Evolutionary conservation across 2,888 invertebrate genomes (phyloP).

Genomic region (Griposia aprilina): DNA sequence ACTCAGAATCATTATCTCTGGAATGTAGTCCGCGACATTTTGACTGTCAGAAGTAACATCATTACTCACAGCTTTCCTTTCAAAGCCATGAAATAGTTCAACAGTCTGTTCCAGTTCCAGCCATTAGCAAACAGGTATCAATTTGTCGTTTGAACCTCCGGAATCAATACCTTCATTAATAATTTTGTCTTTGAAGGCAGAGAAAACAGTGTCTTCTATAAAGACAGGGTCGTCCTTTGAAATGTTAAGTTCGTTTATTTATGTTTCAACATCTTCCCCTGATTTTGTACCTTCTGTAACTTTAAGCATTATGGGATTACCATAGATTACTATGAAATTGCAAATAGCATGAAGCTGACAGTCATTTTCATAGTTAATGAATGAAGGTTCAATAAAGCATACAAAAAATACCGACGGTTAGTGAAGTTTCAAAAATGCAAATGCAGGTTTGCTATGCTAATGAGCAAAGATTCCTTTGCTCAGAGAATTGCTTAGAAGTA

Average conservation of each 20-base stretch:
- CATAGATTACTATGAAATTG: slow-evolving; percentile 50
- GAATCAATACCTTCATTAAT: slow-evolving; percentile 68
- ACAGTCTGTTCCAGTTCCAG: slow-evolving; percentile 14
- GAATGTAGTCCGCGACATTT: slow-evolving; percentile 28
- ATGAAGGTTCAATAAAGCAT: slow-evolving; percentile 61
- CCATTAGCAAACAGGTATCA: slow-evolving; percentile 62
- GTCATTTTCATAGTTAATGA: slow-evolving; percentile 59
- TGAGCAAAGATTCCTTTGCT: slow-evolving; percentile 55
- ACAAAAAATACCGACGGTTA: slow-evolving; percentile 48
- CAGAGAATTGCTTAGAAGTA: slow-evolving; percentile 13
- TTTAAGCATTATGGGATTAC: slow-evolving; percentile 38
- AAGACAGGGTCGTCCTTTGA: slow-evolving; percentile 50
- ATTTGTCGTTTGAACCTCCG: slow-evolving; percentile 55
- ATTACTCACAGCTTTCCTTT: slow-evolving; percentile 51
- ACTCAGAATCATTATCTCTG: slow-evolving; percentile 14
- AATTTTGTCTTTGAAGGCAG: slow-evolving; percentile 60
- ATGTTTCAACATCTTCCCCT: slow-evolving; percentile 40
- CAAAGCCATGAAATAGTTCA: slow-evolving; percentile 51
- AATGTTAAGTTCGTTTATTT: slow-evolving; percentile 61
- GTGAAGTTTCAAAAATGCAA: slow-evolving; percentile 67
- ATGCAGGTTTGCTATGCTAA: slow-evolving; percentile 68
- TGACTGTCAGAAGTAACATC: slow-evolving; percentile 34
- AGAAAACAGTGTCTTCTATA: slow-evolving; percentile 43
- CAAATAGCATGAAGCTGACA: slow-evolving; percentile 52
- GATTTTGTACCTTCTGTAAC: slow-evolving; percentile 32